phyloP scores from a whole-genome alignment of 92 coral and sea anemone genomes.

The Actinernus sp. region DNA sequence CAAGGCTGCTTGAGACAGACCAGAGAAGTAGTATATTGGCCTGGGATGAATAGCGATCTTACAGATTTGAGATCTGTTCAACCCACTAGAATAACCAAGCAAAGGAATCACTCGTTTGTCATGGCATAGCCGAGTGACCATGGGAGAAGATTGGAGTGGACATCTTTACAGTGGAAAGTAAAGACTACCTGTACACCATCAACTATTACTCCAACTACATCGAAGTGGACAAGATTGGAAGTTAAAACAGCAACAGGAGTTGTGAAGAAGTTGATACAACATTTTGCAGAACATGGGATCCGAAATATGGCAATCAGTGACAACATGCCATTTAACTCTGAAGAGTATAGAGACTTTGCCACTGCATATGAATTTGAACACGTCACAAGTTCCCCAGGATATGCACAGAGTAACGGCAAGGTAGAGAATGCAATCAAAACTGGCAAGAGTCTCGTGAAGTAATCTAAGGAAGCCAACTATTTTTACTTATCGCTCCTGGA shows the following conservation, averaged over 20 bases:
- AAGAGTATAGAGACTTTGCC: constrained; percentile 2
- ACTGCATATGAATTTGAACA: too few species aligned
- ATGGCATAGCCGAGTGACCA: background rate
- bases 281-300: constrained; percentile 9
- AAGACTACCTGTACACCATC: background rate
- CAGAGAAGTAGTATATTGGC: constrained; percentile 11
- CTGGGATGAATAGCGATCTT: background rate
- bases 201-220: too few species aligned
- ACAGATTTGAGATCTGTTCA: too few species aligned
- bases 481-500: background rate
- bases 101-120: too few species aligned
- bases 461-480: constrained; percentile 13
- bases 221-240: too few species aligned
- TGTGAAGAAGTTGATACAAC: background rate
- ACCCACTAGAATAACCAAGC: too few species aligned
- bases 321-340: constrained; percentile 3
- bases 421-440: too few species aligned
- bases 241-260: background rate
- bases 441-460: constrained; percentile 17
- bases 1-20: background rate
- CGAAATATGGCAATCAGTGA: constrained; percentile 8
- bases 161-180: background rate
- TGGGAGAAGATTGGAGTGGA: constrained; percentile 8
- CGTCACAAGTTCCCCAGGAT: too few species aligned
- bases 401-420: too few species aligned